Evolutionary conservation across 2,888 invertebrate genomes (phyloP), one percentile per base, ranked within the genome.

Genomic region (Eustalomyia histrio): DNA sequence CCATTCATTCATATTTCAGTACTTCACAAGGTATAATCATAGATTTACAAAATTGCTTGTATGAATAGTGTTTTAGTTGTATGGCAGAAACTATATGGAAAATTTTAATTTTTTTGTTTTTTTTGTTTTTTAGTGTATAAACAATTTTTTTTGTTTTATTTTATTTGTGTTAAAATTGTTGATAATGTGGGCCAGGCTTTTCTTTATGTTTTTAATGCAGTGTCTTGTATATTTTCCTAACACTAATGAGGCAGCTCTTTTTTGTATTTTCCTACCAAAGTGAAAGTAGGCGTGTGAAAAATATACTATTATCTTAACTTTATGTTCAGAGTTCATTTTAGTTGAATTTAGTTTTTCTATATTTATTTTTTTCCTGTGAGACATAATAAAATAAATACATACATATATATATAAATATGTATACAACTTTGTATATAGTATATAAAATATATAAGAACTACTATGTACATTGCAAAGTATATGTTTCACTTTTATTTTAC

Each of bases 241-340:
- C 69, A 81, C 81, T 81, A 81, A 81, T 81, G 81, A 81, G 81
- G 65, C 71, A 75, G 71, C 39, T 47, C 33, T 68, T 53, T 43
- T 52, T 71, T 57, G 16, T 57, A 8, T 24, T 8, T 24, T 55
- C 24, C 24, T 55, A 16, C 16, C 64, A 53, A 67, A 81, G 81
- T 78, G 81, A 81, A 81, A 81, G 81, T 78, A 61, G 81, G 81
- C 81, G 81, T 81, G 81, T 71, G 78, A 81, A 81, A 63, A 75
- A 14, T 73, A 47, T 80, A 60, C 52, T 52, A 68, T 61, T 67
- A 50, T 64, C 61, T 79, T 57, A 35, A 72, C 33, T 78, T 78
- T 68, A 5, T 50, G 47, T 63, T 53, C 60, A 43, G n/a, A n/a
- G 29, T 78, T 55, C 39, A n/a, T n/a, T 14, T 14, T 14, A 47